Base-by-base conservation (phyloP, 2,113 vertebrate genomes). In the Bagarius yarrelli region DNA sequence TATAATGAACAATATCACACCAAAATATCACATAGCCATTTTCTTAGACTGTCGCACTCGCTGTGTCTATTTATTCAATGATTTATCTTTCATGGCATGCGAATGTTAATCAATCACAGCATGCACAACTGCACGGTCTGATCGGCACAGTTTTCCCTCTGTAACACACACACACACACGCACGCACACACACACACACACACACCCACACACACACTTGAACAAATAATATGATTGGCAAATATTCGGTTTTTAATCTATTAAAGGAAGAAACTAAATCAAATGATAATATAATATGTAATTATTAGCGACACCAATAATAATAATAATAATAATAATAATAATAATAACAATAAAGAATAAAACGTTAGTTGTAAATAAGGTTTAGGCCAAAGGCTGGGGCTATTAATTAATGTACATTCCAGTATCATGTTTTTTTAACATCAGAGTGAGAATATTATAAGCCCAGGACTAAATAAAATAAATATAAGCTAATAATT, bases 91-190 rank as follows among this genome's bases (percentile, higher is more conserved):
- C 53, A 30, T 53, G 50, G 30, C 30, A 53, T 32, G 70, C 18
- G 47, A 32, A 25, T 32, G 70, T 13, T 55, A 72, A 72, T 72
- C 50, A 47, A 21, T 72, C 70, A 72, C 70, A 72, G 70, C 70
- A 72, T 72, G 70, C 50, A 72, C 70, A 55, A 72, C 70, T 72
- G 70, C 70, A 72, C 18, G 70, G 47, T 53, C 70, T 72, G 50
- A 72, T 72, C 70, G 70, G 47, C 50, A 18, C 69, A 71, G 44
- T 30, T 27, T 50, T 27, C 8, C 70, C 47, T 53, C 25, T 32
- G 8, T 21, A 0, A 52, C 44, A 30, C 69, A 47, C 66, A 47
- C 66, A 50, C 40, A 50, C 67, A 47, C 66, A 69, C 66, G 47
- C 66, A 47, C 66, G 16, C 66, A 44, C 66, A 69, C 23, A 44